Evolutionary conservation across 2,113 vertebrate genomes (phyloP), one percentile per base, ranked within the genome.

Genomic region (Albula goreensis): DNA sequence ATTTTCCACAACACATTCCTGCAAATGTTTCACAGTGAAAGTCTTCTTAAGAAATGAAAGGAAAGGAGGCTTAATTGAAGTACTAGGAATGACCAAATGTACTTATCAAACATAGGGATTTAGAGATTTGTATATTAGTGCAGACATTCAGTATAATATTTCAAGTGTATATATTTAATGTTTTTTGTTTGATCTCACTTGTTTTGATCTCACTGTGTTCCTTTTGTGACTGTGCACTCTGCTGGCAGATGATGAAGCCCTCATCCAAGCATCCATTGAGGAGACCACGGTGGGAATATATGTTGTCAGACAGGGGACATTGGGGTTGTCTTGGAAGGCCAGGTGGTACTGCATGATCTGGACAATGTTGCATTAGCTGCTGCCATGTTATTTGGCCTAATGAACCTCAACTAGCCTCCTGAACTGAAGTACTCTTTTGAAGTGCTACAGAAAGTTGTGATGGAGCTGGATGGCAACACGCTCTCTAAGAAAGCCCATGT

Each of bases 321-420:
- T 51, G 80, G 80, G 50, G 85, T 86, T 13, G 78, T 89, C 66
- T 70, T 70, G 4, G 41, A 86, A 87, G 25, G 81, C 85, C 31
- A 41, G 31, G 31, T 41, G 31, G 31, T 41, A 41, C 31, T 41
- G 31, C 31, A 41, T 1, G 31, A 41, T 41, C 31, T 41, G 31
- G 31, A 41, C 31, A 41, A 41, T 41, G 31, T 41, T 41, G 31
- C 31, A 41, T 41, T 41, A 41, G 31, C 31, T 41, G 31, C 31
- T 41, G 31, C 31, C 31, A 41, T 41, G 31, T 83, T 89, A 41
- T 84, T 88, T 82, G 84, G 63, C 49, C 50, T 88, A 50, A 84
- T 87, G 52, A 84, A 87, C 22, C 31, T 90, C 57, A 89, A 81
- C 82, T 88, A 87, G 66, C 83, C 80, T 79, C 50, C 79, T 82